These are phyloP conservation scores for Gnatocerus cornutus DNA, from an alignment of 2,888 invertebrate genomes.

Conservation along the genomic window DNA sequence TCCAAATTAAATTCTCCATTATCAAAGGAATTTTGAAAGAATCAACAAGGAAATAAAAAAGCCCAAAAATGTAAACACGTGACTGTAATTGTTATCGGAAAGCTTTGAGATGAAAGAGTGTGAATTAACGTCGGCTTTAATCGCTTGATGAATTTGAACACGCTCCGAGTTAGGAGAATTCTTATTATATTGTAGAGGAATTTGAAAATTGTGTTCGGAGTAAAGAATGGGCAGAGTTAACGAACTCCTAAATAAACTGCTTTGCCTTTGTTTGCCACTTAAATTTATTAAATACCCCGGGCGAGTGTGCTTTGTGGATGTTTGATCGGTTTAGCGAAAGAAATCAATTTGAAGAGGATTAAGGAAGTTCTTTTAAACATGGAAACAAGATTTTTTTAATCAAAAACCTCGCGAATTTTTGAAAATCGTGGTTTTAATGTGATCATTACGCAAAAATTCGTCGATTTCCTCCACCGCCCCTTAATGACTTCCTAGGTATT, in stretches of 20 bases:
- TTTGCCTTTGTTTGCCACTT: slow-evolving; percentile 41
- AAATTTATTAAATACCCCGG: slow-evolving; percentile 41
- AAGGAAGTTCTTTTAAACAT: neutral
- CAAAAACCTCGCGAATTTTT: no score
- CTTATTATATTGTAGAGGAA: slow-evolving; percentile 41
- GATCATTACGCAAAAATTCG: slow-evolving; percentile 1
- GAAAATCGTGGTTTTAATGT: no score
- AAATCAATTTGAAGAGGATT: neutral
- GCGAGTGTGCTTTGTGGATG: no score
- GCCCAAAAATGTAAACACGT: no score
- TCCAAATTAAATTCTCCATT: no score
- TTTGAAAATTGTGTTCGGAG: slow-evolving; percentile 42
- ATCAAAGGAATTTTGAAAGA: no score
- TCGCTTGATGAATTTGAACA: slow-evolving; percentile 43
- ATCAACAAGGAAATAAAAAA: no score
- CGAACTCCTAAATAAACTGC: slow-evolving; percentile 47
- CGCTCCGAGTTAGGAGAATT: slow-evolving; percentile 30
- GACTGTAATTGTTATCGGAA: no score
- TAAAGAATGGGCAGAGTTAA: slow-evolving; percentile 44
- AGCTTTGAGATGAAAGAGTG: no score
- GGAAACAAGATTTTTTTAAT: no score
- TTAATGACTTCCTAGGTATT: slow-evolving; percentile 56
- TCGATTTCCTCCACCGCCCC: neutral
- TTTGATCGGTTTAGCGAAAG: slow-evolving; percentile 1
- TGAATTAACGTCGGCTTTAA: no score